Base-by-base conservation (phyloP, 2,888 invertebrate species). In the Ceratothoa steindachneri region DNA sequence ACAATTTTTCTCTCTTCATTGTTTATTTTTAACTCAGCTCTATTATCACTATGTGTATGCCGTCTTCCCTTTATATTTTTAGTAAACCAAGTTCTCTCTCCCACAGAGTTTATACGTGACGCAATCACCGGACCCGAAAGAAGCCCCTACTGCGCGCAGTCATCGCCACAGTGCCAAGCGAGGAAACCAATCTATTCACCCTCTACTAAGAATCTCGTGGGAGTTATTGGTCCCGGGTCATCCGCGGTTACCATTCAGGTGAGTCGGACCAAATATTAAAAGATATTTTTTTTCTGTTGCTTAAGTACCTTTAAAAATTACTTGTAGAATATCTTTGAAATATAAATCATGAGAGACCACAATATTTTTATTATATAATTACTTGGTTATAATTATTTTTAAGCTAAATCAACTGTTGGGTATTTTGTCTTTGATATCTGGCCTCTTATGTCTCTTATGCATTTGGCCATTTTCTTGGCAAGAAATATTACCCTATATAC, bases 201-300 rank as follows among this genome's bases (percentile, higher is more conserved):
- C 7, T 60, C 67, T 31, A 77, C 70, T 28, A 83, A 82, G 71
- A 82, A 82, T 24, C 85, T 91, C 71, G 88, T 90, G 65, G 91
- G 89, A 27, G 89, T 92, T 73, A 88, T 91, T 69, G 91, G 92
- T 12, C 91, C 92, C 0, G 91, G 91, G 5, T 89, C 90, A 71
- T 90, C 90, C 83, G 88, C 89, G 60, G 89, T 90, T 31, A 89
- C 91, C 1, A 85, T 88, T 79, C 89, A 90, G 84, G 89, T 75
- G 2, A 30, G 73, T 28, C 7, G 51, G 9, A 15, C 9, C 51
- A 12, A 15, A 51, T 51, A 51, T 51, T 51, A 51, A 51, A 12
- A 51, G 12, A 51, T 15, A 51, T 12, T 51, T 51, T 51, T 12
- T 15, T 15, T n/a, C n/a, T n/a, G n/a, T n/a, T n/a, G n/a, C n/a